Percentiles rank a stretch among this genome's conserved stretches.
Conservation (phyloP, 1,140 invertebrate genomes). For the Dermatophagoides farinae region DNA sequence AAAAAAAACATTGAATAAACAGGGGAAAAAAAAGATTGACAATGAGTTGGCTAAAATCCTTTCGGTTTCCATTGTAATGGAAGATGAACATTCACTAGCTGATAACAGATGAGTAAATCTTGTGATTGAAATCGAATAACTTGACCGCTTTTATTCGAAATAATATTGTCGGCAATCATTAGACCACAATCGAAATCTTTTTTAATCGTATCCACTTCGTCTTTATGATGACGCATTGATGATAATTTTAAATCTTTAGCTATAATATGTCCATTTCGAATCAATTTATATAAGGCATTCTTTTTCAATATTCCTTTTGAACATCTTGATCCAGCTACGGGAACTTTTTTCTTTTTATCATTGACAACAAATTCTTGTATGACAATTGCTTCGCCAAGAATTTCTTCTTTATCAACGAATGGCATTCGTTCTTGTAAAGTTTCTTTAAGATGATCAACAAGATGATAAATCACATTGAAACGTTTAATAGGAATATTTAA, state of each 20-base stretch:
- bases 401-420: slow-evolving; percentile 44
- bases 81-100: slow-evolving; percentile 37
- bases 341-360: slow-evolving; percentile 51
- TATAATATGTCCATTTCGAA: slow-evolving; percentile 44
- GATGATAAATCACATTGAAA: slow-evolving; percentile 72
- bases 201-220: slow-evolving; percentile 63
- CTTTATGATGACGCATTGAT: slow-evolving; percentile 70
- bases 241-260: slow-evolving; percentile 16
- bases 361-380: slow-evolving; percentile 61
- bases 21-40: background rate
- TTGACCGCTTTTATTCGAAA: slow-evolving; percentile 25
- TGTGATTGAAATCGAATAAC: slow-evolving; percentile 38
- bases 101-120: slow-evolving; percentile 56
- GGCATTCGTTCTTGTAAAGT: slow-evolving; percentile 56
- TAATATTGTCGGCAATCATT: slow-evolving; percentile 38
- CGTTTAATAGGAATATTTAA: slow-evolving; percentile 38
- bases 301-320: slow-evolving; percentile 51
- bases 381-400: slow-evolving; percentile 63
- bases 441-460: slow-evolving; percentile 66
- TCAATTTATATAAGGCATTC: slow-evolving; percentile 36
- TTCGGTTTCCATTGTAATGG: slow-evolving; percentile 46
- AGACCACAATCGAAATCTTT: slow-evolving; percentile 69
- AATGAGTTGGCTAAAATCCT: slow-evolving; percentile 17
- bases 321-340: slow-evolving; percentile 70
- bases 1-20: too few species aligned